Percentiles rank a stretch among this genome's conserved stretches.
These are phyloP conservation scores for Heliconius ethilla DNA, from an alignment of 2,888 invertebrate species.

Conservation along the genomic window DNA sequence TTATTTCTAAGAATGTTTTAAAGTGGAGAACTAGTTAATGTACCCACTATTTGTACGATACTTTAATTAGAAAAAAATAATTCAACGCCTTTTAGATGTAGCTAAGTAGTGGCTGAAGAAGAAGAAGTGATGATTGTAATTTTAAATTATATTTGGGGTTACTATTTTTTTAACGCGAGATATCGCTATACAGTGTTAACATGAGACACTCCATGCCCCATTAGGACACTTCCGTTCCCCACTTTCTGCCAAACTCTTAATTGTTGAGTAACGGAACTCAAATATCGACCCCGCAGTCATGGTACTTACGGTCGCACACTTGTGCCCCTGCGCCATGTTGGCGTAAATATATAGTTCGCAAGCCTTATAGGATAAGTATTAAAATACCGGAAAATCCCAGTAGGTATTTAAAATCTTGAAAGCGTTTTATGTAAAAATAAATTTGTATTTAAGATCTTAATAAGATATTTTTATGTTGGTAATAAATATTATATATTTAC, in stretches of 20 bases:
- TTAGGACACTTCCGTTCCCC: no score
- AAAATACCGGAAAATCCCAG: no score
- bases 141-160: not conserved
- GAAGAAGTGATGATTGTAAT: not conserved
- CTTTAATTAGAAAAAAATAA: not conserved
- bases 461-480: not conserved
- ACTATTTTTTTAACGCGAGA: not conserved
- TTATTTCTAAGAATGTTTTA: not conserved
- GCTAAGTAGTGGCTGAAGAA: not conserved
- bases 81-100: not conserved
- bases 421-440: not conserved
- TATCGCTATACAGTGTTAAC: not conserved
- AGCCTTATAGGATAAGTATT: no score
- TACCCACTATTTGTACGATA: not conserved
- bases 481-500: not conserved
- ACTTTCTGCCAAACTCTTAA: no score
- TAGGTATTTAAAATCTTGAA: no score
- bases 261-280: no score
- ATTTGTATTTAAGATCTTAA: not conserved
- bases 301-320: no score
- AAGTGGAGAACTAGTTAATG: not conserved
- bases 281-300: no score
- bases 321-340: no score
- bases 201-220: not conserved
- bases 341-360: no score